These are phyloP conservation scores for Eilema depressum DNA, from an alignment of 2,888 invertebrate species.

Conservation along the genomic window DNA sequence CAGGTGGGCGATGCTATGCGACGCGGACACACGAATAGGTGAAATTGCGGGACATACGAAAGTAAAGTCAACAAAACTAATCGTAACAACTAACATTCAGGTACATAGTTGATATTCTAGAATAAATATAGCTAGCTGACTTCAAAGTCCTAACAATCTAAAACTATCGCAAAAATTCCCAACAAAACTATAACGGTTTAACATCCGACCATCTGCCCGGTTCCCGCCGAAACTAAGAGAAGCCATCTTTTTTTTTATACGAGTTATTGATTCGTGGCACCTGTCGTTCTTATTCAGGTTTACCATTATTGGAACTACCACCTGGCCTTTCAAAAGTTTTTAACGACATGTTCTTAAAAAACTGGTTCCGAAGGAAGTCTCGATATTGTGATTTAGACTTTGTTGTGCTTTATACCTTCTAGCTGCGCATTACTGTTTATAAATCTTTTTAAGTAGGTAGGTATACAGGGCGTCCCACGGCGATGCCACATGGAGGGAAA, in stretches of 20 bases:
- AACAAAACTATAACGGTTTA: conserved; percentile 35
- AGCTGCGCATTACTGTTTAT: neutral
- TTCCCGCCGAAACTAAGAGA: conserved; percentile 40
- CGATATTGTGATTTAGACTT: conserved; percentile 19
- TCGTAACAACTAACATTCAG: neutral
- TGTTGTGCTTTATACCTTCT: conserved; percentile 16
- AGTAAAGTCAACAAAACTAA: neutral
- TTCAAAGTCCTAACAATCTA: conserved; percentile 15
- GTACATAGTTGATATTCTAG: neutral
- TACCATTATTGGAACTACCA: conserved; percentile 53
- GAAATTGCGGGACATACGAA: neutral
- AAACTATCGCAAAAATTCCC: conserved; percentile 36
- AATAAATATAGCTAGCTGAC: neutral
- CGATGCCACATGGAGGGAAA: too few relatives aligned
- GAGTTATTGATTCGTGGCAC: conserved; percentile 62
- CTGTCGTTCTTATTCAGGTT: conserved; percentile 74
- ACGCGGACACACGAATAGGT: neutral
- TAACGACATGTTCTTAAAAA: conserved; percentile 38
- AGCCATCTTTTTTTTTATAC: conserved; percentile 36
- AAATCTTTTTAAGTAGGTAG: neutral
- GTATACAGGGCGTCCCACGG: too few relatives aligned
- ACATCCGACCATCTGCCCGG: conserved; percentile 48
- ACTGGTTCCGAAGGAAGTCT: conserved; percentile 28
- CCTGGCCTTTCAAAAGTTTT: conserved; percentile 57
- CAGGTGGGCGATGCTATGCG: too few relatives aligned